phyloP scores from a whole-genome alignment of 1,140 invertebrate genomes.

The Papilio dardanus region DNA sequence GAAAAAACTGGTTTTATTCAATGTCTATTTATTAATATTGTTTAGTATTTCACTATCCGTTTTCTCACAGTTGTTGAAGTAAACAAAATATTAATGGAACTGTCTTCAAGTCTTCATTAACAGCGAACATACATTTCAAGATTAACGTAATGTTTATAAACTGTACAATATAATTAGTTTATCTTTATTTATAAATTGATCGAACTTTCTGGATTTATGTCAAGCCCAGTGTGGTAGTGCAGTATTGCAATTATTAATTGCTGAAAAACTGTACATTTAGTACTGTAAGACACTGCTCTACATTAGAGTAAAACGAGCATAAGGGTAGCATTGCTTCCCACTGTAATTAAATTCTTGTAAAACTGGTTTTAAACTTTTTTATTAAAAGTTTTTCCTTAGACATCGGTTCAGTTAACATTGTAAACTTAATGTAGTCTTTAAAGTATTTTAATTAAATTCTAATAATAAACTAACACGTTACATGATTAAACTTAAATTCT shows the following conservation, averaged over 20 bases:
- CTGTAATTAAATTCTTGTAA: slow-evolving; percentile 25
- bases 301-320: background rate
- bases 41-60: background rate
- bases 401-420: background rate
- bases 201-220: too few species aligned
- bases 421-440: background rate
- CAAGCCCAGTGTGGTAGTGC: background rate
- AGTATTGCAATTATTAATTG: background rate
- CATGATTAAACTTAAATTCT: background rate
- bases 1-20: too few species aligned
- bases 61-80: background rate
- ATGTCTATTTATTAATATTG: too few species aligned
- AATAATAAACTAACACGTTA: background rate
- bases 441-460: slow-evolving; percentile 7
- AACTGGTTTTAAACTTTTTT: slow-evolving; percentile 15
- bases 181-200: background rate
- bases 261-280: background rate
- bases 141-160: background rate
- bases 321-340: background rate
- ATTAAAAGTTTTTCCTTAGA: slow-evolving; percentile 2
- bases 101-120: slow-evolving; percentile 1
- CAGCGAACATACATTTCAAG: background rate
- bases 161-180: background rate
- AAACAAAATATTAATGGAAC: slow-evolving; percentile 2
- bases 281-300: background rate